Conservation (phyloP, 2,797 vertebrate species). For the Hippopotamyrus pictus region DNA sequence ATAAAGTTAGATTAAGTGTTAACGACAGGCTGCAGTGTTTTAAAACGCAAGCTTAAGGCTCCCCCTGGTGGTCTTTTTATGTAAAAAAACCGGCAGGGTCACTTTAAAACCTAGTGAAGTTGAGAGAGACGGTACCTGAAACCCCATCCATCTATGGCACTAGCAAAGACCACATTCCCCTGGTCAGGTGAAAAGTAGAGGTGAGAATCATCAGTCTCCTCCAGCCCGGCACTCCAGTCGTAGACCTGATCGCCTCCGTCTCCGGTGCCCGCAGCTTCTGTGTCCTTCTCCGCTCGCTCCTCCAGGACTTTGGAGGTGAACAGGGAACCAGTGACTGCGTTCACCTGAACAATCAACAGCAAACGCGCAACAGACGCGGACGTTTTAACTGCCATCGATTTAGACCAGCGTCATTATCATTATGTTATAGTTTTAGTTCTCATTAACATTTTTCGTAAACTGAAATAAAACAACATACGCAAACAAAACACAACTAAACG, state of each 20-base stretch:
- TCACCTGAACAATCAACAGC: slow-evolving; percentile 64
- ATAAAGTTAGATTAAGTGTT: neutral
- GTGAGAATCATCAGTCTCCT: slow-evolving; percentile 82
- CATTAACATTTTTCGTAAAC: neutral
- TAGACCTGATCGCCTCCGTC: slow-evolving; percentile 70
- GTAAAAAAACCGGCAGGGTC: neutral
- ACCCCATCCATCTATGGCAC: slow-evolving; percentile 91
- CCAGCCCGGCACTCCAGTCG: slow-evolving; percentile 88
- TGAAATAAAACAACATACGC: neutral
- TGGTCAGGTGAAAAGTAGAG: slow-evolving; percentile 94
- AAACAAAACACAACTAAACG: neutral
- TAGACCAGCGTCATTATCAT: neutral
- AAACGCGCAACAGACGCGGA: too few species aligned
- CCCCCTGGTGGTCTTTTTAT: slow-evolving; percentile 56
- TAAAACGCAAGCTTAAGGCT: slow-evolving; percentile 33
- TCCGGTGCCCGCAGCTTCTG: slow-evolving; percentile 33
- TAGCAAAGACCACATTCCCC: slow-evolving; percentile 89
- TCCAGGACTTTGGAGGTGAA: slow-evolving; percentile 93
- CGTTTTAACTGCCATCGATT: neutral
- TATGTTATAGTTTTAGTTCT: neutral
- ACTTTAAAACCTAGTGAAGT: neutral
- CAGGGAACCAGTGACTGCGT: slow-evolving; percentile 82
- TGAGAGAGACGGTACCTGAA: slow-evolving; percentile 69
- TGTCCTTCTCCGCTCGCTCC: slow-evolving; percentile 80
- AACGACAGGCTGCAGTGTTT: neutral